These are phyloP conservation scores for Orthonevra nobilis DNA, from an alignment of 2,888 invertebrate genomes.

Conservation along the genomic window DNA sequence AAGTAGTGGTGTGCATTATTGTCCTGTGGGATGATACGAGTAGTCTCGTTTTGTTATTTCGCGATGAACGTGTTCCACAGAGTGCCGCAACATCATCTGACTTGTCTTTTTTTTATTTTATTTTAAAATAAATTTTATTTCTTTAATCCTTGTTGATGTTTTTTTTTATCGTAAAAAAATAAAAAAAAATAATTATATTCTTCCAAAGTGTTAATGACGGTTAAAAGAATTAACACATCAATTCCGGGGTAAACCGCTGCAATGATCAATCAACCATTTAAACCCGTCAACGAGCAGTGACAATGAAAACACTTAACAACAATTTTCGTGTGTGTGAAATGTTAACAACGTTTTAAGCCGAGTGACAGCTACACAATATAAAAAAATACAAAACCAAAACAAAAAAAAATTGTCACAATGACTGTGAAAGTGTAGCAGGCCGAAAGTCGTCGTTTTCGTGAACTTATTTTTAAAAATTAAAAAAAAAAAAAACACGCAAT, in stretches of 20 bases:
- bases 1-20: constrained; percentile 61
- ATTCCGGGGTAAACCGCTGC: constrained; percentile 16
- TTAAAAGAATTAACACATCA: constrained; percentile 14
- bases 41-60: constrained; percentile 62
- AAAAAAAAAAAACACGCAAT: too few relatives aligned
- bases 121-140: too few relatives aligned
- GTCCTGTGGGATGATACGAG: constrained; percentile 66
- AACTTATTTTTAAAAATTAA: too few relatives aligned
- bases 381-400: constrained; percentile 4
- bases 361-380: constrained; percentile 47
- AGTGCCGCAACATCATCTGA: constrained; percentile 14
- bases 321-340: constrained; percentile 23
- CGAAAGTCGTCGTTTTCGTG: too few relatives aligned
- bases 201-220: constrained; percentile 30
- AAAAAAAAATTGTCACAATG: constrained; percentile 30
- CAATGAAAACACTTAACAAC: constrained; percentile 55
- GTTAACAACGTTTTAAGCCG: constrained; percentile 52
- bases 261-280: constrained; percentile 35
- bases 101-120: constrained; percentile 2
- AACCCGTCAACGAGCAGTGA: constrained; percentile 8
- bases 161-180: neutral
- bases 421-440: constrained; percentile 14
- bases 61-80: constrained; percentile 43
- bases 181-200: too few relatives aligned
- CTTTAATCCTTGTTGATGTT: too few relatives aligned